phyloP scores from a whole-genome alignment of 1,140 invertebrate genomes.

The Lordiphosa collinella region DNA sequence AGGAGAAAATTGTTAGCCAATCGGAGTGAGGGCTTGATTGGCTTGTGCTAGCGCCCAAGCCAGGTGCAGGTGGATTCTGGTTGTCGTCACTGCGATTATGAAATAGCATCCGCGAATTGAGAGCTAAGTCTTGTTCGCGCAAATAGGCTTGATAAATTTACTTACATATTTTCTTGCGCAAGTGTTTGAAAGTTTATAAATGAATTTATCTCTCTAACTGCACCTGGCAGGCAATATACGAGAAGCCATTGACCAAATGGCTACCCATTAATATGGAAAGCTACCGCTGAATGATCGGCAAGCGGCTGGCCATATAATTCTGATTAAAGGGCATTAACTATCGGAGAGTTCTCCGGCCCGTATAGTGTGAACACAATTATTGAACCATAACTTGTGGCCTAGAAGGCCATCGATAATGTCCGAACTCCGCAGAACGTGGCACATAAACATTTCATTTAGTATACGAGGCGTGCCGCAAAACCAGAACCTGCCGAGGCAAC shows the following conservation, averaged over 20 bases:
- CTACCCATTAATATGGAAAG: conserved; percentile 4
- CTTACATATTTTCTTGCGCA: background rate
- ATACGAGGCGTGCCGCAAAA: conserved; percentile 8
- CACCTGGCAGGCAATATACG: conserved; percentile 11
- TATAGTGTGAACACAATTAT: conserved; percentile 12
- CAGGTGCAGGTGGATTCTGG: conserved; percentile 12
- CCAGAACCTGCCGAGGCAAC: conserved; percentile 1
- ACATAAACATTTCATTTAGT: conserved; percentile 13
- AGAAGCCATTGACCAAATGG: conserved; percentile 8
- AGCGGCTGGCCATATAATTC: background rate
- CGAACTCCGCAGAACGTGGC: conserved; percentile 6
- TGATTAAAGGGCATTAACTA: conserved; percentile 6
- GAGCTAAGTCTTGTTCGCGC: conserved; percentile 6
- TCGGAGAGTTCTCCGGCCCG: background rate
- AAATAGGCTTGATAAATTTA: background rate
- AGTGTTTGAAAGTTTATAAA: conserved; percentile 1
- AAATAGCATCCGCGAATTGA: conserved; percentile 8
- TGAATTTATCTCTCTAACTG: conserved; percentile 12
- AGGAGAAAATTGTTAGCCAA: conserved; percentile 1
- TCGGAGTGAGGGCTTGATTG: conserved; percentile 5
- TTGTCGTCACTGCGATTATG: conserved; percentile 9
- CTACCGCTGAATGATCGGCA: conserved; percentile 5
- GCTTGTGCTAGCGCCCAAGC: conserved; percentile 1
- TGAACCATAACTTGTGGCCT: conserved; percentile 7
- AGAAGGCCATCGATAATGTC: conserved; percentile 10